Percentiles rank a stretch among this genome's conserved stretches.
Evolutionary conservation across 1,140 invertebrate genomes (phyloP).

Genomic region (Venustaconcha ellipsiformis): DNA sequence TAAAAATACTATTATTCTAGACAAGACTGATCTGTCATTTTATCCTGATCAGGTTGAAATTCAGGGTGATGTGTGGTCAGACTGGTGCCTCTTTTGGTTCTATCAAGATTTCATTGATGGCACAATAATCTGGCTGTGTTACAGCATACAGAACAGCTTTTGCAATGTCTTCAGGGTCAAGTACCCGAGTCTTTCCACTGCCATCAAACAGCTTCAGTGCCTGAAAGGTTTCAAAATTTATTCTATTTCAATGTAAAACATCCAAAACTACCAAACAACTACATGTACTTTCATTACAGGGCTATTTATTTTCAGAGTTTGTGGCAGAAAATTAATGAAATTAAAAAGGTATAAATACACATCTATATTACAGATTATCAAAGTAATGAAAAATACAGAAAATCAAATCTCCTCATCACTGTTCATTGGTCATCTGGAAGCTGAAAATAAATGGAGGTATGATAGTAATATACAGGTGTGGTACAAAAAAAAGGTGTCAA

Average conservation of each 20-base stretch:
- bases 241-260: neutral
- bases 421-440: too few species aligned
- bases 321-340: neutral
- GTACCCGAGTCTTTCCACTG: conserved; percentile 48
- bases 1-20: too few species aligned
- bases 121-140: conserved; percentile 67
- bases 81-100: conserved; percentile 69
- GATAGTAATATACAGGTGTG: too few species aligned
- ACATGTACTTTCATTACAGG: neutral
- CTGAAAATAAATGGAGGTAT: too few species aligned
- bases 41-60: too few species aligned
- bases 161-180: conserved; percentile 68
- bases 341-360: neutral
- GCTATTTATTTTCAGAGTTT: neutral
- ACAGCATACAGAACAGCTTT: conserved; percentile 67
- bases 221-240: conserved; percentile 33
- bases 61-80: conserved; percentile 33
- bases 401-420: too few species aligned
- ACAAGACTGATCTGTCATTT: too few species aligned
- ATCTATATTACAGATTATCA: neutral
- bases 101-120: conserved; percentile 70
- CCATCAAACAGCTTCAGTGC: conserved; percentile 61
- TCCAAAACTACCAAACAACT: neutral
- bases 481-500: too few species aligned
- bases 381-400: neutral